phyloP scores from a whole-genome alignment of 2,888 invertebrate genomes.

The Tuberolachnus salignus region DNA sequence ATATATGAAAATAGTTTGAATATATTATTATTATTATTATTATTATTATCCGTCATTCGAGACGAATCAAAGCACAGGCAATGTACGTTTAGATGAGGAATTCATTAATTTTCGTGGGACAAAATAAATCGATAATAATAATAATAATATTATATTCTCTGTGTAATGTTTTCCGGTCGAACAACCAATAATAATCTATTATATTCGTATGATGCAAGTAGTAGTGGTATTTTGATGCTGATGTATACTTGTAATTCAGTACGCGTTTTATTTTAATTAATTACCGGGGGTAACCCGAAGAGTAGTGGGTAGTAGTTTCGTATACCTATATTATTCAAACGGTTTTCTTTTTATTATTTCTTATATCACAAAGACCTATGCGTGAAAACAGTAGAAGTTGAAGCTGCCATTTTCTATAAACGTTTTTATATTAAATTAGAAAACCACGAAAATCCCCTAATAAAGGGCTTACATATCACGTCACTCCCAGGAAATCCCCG shows the following conservation, averaged over 20 bases:
- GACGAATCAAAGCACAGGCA: not conserved
- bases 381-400: no score
- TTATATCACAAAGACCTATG: no score
- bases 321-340: no score
- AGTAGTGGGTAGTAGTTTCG: no score
- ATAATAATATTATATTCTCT: not conserved
- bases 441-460: no score
- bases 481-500: no score
- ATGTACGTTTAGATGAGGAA: not conserved
- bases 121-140: not conserved
- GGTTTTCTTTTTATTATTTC: no score
- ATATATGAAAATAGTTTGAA: slow-evolving; percentile 7
- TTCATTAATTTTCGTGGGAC: slow-evolving; percentile 31
- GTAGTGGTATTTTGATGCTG: not conserved
- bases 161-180: not conserved
- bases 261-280: not conserved
- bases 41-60: slow-evolving; percentile 3
- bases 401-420: no score
- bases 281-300: not conserved
- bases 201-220: not conserved
- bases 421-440: no score
- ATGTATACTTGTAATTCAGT: not conserved
- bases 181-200: not conserved
- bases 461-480: no score
- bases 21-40: slow-evolving; percentile 8